Base-by-base conservation (phyloP, 2,888 invertebrate genomes). In the Orthosia cruda region DNA sequence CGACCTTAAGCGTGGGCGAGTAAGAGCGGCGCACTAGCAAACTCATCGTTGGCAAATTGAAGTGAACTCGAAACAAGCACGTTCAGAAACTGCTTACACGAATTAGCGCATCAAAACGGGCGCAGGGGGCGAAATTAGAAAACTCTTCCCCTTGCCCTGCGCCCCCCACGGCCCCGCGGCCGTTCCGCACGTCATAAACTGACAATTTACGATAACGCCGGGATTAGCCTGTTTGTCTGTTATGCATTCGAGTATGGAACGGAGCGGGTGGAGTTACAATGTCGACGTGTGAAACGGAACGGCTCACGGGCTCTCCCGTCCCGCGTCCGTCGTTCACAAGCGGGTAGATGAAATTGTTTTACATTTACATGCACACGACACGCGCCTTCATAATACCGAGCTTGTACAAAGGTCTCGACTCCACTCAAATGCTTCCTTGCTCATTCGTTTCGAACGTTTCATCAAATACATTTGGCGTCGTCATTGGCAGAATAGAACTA, bases 161-260 rank as follows among this genome's bases (percentile, higher is more conserved):
- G 80, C 81, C 81, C 50, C 68, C 88, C 80, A n/a, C 79, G 78
- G 77, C 91, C 91, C 92, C 93, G 90, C 93, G 91, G 91, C 94
- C 97, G 95, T 96, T 96, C 96, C 94, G 96, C 96, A 97, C 97
- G 97, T 97, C 97, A 97, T 97, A 97, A 97, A 97, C 96, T 97
- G 96, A 97, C 97, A 96, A 97, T 97, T 97, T 97, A 97, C 97
- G 97, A 96, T 97, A 96, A 96, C 96, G 94, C 93, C 93, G 94
- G 97, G 97, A 97, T 97, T 97, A 97, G 96, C 96, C 91, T 95
- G 96, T 96, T 96, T 96, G 96, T 96, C 95, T 96, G 96, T 95
- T 94, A 94, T 95, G 96, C 96, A 95, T 95, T 94, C 94, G 94
- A 91, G 91, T 91, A 89, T 87, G 89, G 89, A 89, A 86, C 88